Evolutionary conservation across 1,140 invertebrate genomes (phyloP), one percentile per base, ranked within the genome.

Genomic region (Musca vetustissima): DNA sequence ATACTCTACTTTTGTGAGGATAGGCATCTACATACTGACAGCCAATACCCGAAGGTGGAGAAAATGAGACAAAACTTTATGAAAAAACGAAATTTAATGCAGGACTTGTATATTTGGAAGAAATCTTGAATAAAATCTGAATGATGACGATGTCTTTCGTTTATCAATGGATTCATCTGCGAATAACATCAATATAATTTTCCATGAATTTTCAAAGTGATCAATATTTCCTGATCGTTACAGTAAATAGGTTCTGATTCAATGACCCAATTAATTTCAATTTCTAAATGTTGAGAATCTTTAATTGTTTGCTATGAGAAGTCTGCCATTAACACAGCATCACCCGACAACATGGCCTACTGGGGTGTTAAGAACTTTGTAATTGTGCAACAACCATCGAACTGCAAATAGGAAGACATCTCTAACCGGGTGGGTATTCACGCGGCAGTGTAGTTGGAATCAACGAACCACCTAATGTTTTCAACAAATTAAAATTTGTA

Each of bases 241-340:
- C 11, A 8, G 36, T 11, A 43, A 43, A 43, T 43, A 1, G 11
- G 13, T 11, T 43, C 36, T 11, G 11, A 8, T 43, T 43, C 36
- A 43, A 43, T 43, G 6, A 43, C 36, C 36, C 36, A 11, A 43
- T 43, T 43, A 4, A 43, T 43, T 43, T 43, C 36, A 43, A 43
- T 43, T 43, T 43, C 36, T 13, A 43, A 43, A 43, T 11, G 36
- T 43, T 43, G 13, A 43, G 36, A 36, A 61, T 9, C 19, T 19
- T 28, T 61, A 61, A 61, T 61, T 61, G 55, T 59, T 59, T 59
- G 57, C 43, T 61, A 61, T 61, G 57, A 61, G 36, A 61, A 61
- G 36, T 61, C 19, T 43, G 57, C 17, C 17, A 21, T 61, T 61
- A 43, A 43, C 28, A 61, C 57, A 61, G 36, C 36, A 13, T 11